Evolutionary conservation across 2,888 invertebrate species (phyloP).

Genomic region (Tillus elongatus): DNA sequence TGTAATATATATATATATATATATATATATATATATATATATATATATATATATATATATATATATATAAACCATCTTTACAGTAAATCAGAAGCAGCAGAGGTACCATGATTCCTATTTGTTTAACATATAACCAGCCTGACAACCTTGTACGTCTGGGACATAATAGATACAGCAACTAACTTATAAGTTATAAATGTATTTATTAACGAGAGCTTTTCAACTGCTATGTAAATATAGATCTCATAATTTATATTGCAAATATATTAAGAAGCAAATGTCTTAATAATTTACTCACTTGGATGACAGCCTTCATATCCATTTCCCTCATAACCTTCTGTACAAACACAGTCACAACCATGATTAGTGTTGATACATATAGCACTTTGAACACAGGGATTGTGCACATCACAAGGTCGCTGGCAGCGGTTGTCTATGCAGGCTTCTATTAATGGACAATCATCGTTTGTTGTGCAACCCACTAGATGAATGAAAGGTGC

Average conservation of each 20-base stretch:
- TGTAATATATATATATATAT: too few relatives aligned
- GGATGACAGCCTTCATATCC: slow-evolving; percentile 72
- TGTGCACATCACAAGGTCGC: slow-evolving; percentile 76
- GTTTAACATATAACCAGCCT: too few relatives aligned
- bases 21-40: too few relatives aligned
- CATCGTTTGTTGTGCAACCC: slow-evolving; percentile 78
- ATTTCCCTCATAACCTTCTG: slow-evolving; percentile 79
- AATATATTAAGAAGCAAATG: neutral
- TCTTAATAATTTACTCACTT: slow-evolving; percentile 51
- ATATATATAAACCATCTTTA: too few relatives aligned
- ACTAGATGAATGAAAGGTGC: slow-evolving; percentile 51
- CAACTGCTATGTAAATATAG: too few relatives aligned
- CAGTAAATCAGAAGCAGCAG: too few relatives aligned
- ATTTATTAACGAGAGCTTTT: too few relatives aligned
- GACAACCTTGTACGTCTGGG: too few relatives aligned
- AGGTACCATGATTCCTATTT: too few relatives aligned
- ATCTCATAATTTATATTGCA: neutral
- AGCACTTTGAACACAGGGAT: slow-evolving; percentile 76
- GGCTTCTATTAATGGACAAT: slow-evolving; percentile 77
- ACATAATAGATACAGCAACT: too few relatives aligned
- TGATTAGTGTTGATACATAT: slow-evolving; percentile 83
- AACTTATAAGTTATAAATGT: too few relatives aligned
- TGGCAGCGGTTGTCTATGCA: slow-evolving; percentile 79
- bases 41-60: too few relatives aligned
- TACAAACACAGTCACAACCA: slow-evolving; percentile 76